Conservation (phyloP, 1,140 invertebrate species). For the Drosophila ficusphila region DNA sequence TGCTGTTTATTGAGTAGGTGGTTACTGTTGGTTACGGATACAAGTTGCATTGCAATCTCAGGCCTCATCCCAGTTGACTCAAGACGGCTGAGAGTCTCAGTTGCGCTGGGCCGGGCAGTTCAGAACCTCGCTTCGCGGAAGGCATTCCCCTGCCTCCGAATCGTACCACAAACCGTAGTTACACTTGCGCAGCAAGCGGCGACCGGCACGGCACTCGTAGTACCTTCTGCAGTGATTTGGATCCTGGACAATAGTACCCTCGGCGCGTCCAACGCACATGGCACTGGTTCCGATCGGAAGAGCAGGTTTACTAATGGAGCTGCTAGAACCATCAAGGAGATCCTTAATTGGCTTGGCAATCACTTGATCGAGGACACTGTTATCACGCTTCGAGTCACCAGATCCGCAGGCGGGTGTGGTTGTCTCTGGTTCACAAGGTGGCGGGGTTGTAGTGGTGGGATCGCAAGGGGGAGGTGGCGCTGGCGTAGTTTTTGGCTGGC, state of each 20-base stretch:
- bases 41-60: slow-evolving; percentile 7
- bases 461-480: background rate
- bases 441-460: background rate
- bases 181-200: slow-evolving; percentile 31
- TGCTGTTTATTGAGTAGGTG: slow-evolving; percentile 36
- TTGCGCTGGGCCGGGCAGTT: slow-evolving; percentile 58
- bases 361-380: background rate
- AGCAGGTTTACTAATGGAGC: background rate
- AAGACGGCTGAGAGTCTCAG: slow-evolving; percentile 1
- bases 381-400: background rate
- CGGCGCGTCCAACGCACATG: slow-evolving; percentile 19
- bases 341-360: background rate
- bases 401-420: slow-evolving; percentile 18
- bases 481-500: background rate
- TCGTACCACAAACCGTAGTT: slow-evolving; percentile 52
- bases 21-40: slow-evolving; percentile 39
- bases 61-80: background rate
- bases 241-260: slow-evolving; percentile 46
- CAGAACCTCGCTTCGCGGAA: slow-evolving; percentile 23
- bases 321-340: slow-evolving; percentile 4
- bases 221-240: slow-evolving; percentile 49
- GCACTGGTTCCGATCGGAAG: slow-evolving; percentile 1
- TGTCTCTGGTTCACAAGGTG: background rate
- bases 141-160: slow-evolving; percentile 42
- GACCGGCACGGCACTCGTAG: slow-evolving; percentile 41